Percentiles rank a stretch among this genome's conserved stretches.
These are phyloP conservation scores for Lophura nycthemera DNA, from an alignment of 2,113 vertebrate species.

Conservation along the genomic window DNA sequence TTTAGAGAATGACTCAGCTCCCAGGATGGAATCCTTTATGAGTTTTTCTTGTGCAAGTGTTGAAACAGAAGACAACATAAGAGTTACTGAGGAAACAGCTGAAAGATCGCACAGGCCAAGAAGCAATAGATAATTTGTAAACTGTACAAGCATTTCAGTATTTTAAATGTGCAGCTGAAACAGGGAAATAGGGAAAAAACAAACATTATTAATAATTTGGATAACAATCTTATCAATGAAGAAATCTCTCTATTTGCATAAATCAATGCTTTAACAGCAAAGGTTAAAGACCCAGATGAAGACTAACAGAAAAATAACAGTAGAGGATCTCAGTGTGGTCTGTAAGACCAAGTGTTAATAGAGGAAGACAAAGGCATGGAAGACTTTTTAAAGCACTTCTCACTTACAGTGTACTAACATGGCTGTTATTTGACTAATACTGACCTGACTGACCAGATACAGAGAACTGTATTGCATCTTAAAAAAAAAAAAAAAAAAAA, in stretches of 20 bases:
- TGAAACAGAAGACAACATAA: slow-evolving; percentile 19
- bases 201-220: not conserved
- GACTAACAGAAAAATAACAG: not conserved
- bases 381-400: not conserved
- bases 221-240: not conserved
- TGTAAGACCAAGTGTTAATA: not conserved
- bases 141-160: not conserved
- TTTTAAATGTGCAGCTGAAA: not conserved
- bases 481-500: too few relatives aligned
- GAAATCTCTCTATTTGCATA: not conserved
- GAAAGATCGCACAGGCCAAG: not conserved
- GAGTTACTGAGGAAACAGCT: not conserved
- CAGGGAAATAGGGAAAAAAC: not conserved
- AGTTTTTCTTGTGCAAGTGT: not conserved
- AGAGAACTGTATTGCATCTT: not conserved
- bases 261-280: not conserved
- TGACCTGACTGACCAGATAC: not conserved
- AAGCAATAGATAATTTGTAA: not conserved
- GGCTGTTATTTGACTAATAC: not conserved
- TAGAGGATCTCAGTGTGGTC: not conserved
- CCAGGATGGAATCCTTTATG: not conserved
- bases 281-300: not conserved
- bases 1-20: slow-evolving; percentile 50
- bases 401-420: not conserved
- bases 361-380: not conserved